A percentile compares a stretch with the other conserved stretches of the same genome.
These are phyloP conservation scores for Halcyon chelicuti DNA, from an alignment of 2,797 vertebrate genomes.

Conservation along the genomic window DNA sequence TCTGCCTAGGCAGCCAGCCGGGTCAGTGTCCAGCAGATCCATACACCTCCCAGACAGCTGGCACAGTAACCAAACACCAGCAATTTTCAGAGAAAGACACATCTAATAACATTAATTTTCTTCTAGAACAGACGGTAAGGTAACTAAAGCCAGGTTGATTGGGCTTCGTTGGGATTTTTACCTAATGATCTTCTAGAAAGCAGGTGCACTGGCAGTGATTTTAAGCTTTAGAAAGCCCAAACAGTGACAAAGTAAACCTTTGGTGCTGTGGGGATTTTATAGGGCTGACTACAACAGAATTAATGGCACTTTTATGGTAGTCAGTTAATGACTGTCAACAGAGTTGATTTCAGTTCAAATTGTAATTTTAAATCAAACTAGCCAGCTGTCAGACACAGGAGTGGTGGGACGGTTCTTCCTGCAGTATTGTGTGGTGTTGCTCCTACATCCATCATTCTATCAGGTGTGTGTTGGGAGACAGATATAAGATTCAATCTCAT, in stretches of 20 bases:
- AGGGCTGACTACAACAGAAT: slow-evolving; percentile 67
- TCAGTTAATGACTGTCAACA: slow-evolving; percentile 67
- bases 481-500: not conserved
- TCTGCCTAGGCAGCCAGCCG: slow-evolving; percentile 37
- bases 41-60: slow-evolving; percentile 76
- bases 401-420: not conserved
- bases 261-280: slow-evolving; percentile 40
- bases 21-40: slow-evolving; percentile 68
- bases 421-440: not conserved
- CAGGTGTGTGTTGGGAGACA: not conserved
- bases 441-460: not conserved
- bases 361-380: slow-evolving; percentile 73
- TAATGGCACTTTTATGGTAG: slow-evolving; percentile 64
- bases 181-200: slow-evolving; percentile 77
- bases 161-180: slow-evolving; percentile 75
- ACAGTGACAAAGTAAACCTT: slow-evolving; percentile 72
- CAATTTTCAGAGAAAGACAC: slow-evolving; percentile 61
- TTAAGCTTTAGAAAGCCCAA: slow-evolving; percentile 67
- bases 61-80: slow-evolving; percentile 73
- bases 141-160: slow-evolving; percentile 80
- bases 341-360: slow-evolving; percentile 60
- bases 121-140: slow-evolving; percentile 78
- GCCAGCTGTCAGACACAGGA: slow-evolving; percentile 52
- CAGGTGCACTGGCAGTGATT: slow-evolving; percentile 77
- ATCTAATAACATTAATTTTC: slow-evolving; percentile 78